phyloP scores from a whole-genome alignment of 1,140 invertebrate genomes.

The Thereuonema tuberculata region DNA sequence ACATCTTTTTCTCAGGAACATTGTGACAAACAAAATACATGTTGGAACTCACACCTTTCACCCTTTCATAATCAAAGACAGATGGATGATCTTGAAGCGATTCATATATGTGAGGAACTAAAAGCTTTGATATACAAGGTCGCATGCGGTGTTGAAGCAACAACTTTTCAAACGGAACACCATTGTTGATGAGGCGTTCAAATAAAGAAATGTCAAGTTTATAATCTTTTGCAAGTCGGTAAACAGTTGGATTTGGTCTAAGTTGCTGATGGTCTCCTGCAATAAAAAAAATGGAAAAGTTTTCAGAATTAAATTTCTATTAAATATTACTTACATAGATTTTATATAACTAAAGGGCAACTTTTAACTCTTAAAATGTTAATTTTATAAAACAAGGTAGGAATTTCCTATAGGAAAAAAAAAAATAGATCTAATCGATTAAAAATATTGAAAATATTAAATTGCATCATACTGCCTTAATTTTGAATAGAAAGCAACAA shows the following conservation, averaged over 20 bases:
- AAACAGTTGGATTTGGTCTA: conserved; percentile 16
- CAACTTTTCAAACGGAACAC: conserved; percentile 24
- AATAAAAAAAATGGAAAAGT: neutral
- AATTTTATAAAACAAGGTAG: too few relatives aligned
- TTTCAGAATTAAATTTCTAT: too few relatives aligned
- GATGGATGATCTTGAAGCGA: conserved; percentile 19
- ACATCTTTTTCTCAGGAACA: neutral
- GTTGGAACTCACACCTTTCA: conserved; percentile 38
- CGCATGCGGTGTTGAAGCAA: conserved; percentile 34
- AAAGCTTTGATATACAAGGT: conserved; percentile 28
- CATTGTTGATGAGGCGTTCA: conserved; percentile 25
- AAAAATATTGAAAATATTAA: too few relatives aligned
- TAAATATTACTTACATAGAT: too few relatives aligned
- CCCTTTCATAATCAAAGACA: conserved; percentile 35
- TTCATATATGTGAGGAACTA: conserved; percentile 31
- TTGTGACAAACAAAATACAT: conserved; percentile 48
- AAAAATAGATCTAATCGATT: too few relatives aligned
- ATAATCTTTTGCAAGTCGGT: conserved; percentile 22
- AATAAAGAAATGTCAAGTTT: conserved; percentile 25
- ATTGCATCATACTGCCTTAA: too few relatives aligned
- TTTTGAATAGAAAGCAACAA: too few relatives aligned
- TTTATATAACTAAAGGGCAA: too few relatives aligned
- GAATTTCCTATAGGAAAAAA: too few relatives aligned
- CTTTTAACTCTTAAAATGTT: too few relatives aligned
- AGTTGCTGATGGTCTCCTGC: conserved; percentile 16